Conservation (phyloP, 2,113 vertebrate species). For the Abramis brama region DNA sequence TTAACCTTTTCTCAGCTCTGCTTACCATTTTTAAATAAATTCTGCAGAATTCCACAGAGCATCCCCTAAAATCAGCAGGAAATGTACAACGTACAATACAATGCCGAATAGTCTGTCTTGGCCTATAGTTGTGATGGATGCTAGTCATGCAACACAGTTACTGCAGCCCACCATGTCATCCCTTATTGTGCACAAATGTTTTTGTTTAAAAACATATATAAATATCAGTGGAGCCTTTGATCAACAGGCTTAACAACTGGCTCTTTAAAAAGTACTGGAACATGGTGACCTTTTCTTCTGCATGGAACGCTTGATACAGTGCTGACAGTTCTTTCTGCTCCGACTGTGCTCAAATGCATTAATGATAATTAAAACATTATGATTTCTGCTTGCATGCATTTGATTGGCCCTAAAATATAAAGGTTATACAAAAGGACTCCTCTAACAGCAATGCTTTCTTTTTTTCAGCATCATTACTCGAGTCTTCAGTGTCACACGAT, state of each 20-base stretch:
- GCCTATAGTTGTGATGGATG: neutral
- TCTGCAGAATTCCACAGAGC: neutral
- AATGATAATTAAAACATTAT: slow-evolving; percentile 26
- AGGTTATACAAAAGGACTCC: neutral
- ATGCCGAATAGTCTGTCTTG: neutral
- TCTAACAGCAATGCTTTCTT: neutral
- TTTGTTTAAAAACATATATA: slow-evolving; percentile 1
- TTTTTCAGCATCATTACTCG: no score
- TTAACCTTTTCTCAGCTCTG: neutral
- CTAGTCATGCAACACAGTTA: slow-evolving; percentile 14
- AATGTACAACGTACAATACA: neutral
- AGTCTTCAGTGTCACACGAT: no score
- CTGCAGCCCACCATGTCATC: neutral
- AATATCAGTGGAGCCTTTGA: slow-evolving; percentile 25
- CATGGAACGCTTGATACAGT: neutral
- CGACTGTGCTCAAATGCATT: slow-evolving; percentile 4
- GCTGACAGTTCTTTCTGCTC: slow-evolving; percentile 1
- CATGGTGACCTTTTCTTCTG: slow-evolving; percentile 26
- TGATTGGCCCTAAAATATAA: neutral
- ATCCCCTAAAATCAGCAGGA: neutral
- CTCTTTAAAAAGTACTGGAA: slow-evolving; percentile 24
- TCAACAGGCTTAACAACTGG: slow-evolving; percentile 7
- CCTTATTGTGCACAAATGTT: slow-evolving; percentile 26
- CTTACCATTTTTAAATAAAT: neutral
- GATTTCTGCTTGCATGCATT: neutral